Evolutionary conservation across 2,113 vertebrate species (phyloP).

Genomic region (Tyrannus savana): DNA sequence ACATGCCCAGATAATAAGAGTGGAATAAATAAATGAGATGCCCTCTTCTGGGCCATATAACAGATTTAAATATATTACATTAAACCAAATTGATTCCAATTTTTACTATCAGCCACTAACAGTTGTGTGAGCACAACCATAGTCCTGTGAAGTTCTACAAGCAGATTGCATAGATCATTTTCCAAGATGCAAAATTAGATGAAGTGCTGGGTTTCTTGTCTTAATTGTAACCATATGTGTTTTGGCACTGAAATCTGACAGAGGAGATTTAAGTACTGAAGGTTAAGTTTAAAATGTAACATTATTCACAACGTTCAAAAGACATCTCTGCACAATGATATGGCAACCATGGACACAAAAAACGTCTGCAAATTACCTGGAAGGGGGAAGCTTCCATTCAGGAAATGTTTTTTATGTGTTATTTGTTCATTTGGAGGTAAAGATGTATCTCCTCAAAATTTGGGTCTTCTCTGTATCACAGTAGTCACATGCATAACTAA

Average conservation of each 20-base stretch:
- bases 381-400: not conserved
- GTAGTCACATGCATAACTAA: not conserved
- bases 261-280: not conserved
- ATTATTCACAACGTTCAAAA: not conserved
- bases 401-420: not conserved
- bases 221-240: not conserved
- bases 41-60: not conserved
- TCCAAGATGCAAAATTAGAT: not conserved
- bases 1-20: not conserved
- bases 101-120: not conserved
- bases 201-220: not conserved
- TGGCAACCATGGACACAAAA: constrained; percentile 28
- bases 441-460: not conserved
- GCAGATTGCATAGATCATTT: not conserved
- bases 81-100: not conserved
- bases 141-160: not conserved
- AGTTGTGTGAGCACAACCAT: not conserved
- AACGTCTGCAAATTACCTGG: not conserved
- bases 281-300: not conserved
- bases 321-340: not conserved
- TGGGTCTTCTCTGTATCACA: not conserved
- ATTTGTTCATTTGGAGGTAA: not conserved
- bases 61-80: not conserved
- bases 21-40: not conserved
- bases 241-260: not conserved